phyloP scores from a whole-genome alignment of 2,888 invertebrate genomes.

The Ypsolopha scabrella region DNA sequence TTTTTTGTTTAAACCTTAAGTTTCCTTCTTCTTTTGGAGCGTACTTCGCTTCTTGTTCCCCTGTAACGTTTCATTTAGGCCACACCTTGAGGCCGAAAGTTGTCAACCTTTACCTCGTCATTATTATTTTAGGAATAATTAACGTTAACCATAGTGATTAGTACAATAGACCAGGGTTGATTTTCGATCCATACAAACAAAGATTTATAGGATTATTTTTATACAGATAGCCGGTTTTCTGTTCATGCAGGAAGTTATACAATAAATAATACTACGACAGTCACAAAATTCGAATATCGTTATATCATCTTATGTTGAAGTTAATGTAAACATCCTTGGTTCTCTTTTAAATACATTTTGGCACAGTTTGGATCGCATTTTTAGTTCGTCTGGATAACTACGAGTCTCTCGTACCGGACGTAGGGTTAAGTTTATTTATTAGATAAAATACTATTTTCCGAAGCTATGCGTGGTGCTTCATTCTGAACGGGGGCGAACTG shows the following conservation, averaged over 20 bases:
- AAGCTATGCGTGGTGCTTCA: slow-evolving; percentile 36
- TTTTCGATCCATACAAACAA: slow-evolving; percentile 67
- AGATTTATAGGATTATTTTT: slow-evolving; percentile 64
- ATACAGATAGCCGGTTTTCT: slow-evolving; percentile 66
- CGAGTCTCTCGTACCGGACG: slow-evolving; percentile 27
- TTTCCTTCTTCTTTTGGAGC: slow-evolving; percentile 43
- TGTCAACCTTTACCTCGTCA: slow-evolving; percentile 68
- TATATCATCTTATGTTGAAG: slow-evolving; percentile 50
- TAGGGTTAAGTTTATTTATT: slow-evolving; percentile 67
- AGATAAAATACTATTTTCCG: slow-evolving; percentile 56
- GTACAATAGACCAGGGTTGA: slow-evolving; percentile 71
- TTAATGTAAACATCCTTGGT: slow-evolving; percentile 60
- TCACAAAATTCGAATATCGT: slow-evolving; percentile 47
- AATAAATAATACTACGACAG: slow-evolving; percentile 35
- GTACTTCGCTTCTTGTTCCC: slow-evolving; percentile 32
- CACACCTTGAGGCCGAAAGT: slow-evolving; percentile 40
- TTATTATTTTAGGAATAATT: slow-evolving; percentile 66
- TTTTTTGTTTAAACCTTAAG: slow-evolving; percentile 39
- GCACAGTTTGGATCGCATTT: slow-evolving; percentile 50
- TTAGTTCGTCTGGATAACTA: slow-evolving; percentile 46
- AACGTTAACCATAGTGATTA: slow-evolving; percentile 67
- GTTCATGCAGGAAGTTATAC: slow-evolving; percentile 59
- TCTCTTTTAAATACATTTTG: slow-evolving; percentile 47
- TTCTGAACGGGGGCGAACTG: neutral
- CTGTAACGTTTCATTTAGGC: slow-evolving; percentile 17